Evolutionary conservation across 53 echinoderm and acorn worm genomes (phyloP), one percentile per base, ranked within the genome.

Genomic region (Hippasteria phrygiana): DNA sequence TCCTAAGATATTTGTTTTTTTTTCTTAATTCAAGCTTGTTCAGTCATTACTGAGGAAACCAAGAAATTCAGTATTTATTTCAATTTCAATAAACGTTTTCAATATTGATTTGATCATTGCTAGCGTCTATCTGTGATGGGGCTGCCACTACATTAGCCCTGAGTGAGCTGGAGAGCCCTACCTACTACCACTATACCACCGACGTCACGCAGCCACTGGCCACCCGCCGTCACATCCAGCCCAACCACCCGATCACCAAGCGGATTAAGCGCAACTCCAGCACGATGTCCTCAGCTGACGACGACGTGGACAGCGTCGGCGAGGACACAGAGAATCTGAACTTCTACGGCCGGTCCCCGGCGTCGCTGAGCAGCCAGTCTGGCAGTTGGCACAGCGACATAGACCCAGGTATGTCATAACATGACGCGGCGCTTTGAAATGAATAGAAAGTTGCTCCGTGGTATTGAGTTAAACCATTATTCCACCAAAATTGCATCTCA

Each of bases 381-480:
- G 93, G 96, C 76, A 94, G 96, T 55, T 99, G 99, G 99, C 99
- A 94, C 22, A 94, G 96, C 31, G 99, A 99, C 79, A 87, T 96
- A 13, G 99, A 99, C 87, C 91, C 94, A 69, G 98, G 96, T 94
- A 74, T 22, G 71, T 67, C 34, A 1, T 24, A 8, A 7, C n/a
- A 26, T 26, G 6, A 59, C 22, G 59, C 4, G 4, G 26, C 8
- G 18, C 18, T 55, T 13, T 8, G 7, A 18, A 3, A 8, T 22
- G 2, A 59, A 16, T 16, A 59, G 22, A 2, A 1, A 4, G 26
- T 45, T 5, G 46, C 11, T 11, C 46, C 5, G 46, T 5, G 11
- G 11, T 11, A 45, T 45, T 45, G n/a, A n/a, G n/a, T n/a, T n/a
- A n/a, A n/a, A n/a, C n/a, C n/a, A n/a, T n/a, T n/a, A n/a, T n/a